These are phyloP conservation scores for Hydrophis major DNA, from an alignment of 2,797 vertebrate species.

Conservation along the genomic window DNA sequence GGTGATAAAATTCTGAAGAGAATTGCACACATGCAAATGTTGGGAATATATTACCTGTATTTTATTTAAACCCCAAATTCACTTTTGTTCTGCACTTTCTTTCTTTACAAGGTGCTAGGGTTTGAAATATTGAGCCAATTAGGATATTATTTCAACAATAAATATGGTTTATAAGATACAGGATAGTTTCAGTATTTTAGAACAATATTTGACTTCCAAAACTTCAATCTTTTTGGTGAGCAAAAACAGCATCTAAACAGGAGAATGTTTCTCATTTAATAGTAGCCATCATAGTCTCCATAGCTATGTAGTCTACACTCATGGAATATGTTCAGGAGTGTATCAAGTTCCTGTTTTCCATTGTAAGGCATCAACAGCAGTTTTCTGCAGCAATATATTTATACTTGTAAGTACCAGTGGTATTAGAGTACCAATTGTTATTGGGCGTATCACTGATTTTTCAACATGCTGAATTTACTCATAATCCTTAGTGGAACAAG, in stretches of 20 bases:
- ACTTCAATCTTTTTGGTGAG: neutral
- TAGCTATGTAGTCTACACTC: neutral
- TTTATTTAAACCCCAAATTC: neutral
- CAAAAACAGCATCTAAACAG: neutral
- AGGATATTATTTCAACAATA: neutral
- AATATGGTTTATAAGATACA: neutral
- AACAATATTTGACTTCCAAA: neutral
- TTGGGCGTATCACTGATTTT: neutral
- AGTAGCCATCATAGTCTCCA: too few species aligned
- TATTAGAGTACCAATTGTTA: neutral
- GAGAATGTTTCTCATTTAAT: neutral
- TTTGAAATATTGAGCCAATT: conserved; percentile 8
- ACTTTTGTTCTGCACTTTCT: neutral
- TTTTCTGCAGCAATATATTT: neutral
- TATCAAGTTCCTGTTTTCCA: neutral
- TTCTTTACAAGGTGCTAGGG: neutral
- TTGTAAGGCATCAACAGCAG: neutral
- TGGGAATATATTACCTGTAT: neutral
- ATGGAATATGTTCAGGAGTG: neutral
- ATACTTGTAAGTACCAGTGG: neutral
- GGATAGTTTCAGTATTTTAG: neutral
- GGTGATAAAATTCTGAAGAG: conserved; percentile 47
- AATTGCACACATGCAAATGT: conserved; percentile 3
- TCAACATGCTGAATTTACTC: neutral
- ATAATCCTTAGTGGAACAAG: neutral